A percentile compares a stretch with the other conserved stretches of the same genome.
Conservation (phyloP, 2,797 vertebrate genomes). For the Notoglanidium macrostoma region DNA sequence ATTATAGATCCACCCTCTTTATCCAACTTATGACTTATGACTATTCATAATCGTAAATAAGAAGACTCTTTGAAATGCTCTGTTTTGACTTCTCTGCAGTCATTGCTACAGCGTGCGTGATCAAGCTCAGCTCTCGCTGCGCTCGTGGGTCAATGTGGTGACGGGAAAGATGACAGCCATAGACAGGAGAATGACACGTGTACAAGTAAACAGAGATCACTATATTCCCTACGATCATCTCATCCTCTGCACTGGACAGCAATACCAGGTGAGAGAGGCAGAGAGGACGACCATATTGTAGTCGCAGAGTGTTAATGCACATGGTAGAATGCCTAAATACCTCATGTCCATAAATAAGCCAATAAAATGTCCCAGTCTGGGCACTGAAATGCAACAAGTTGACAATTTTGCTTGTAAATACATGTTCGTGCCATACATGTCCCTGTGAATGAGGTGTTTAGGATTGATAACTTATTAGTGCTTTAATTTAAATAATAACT, state of each 20-base stretch:
- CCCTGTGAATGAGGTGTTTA: background rate
- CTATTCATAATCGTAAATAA: background rate
- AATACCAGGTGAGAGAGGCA: constrained; percentile 83
- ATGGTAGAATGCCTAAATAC: background rate
- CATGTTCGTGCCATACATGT: background rate
- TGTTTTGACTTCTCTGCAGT: constrained; percentile 72
- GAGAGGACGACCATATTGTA: background rate
- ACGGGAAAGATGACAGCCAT: constrained; percentile 87
- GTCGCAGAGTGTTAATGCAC: background rate
- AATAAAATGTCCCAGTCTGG: background rate
- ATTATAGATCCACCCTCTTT: background rate
- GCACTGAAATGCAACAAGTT: background rate
- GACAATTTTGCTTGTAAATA: background rate
- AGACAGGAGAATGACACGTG: constrained; percentile 79
- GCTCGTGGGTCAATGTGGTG: constrained; percentile 80
- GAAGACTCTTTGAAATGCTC: background rate
- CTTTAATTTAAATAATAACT: background rate
- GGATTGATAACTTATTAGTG: background rate
- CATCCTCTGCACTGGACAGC: constrained; percentile 87
- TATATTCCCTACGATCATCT: constrained; percentile 86
- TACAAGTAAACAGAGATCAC: constrained; percentile 73
- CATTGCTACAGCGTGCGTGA: constrained; percentile 83
- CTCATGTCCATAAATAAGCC: too few species aligned
- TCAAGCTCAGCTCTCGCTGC: constrained; percentile 81
- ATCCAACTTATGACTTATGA: background rate